phyloP scores from a whole-genome alignment of 2,797 vertebrate species.

The Argya squamiceps region DNA sequence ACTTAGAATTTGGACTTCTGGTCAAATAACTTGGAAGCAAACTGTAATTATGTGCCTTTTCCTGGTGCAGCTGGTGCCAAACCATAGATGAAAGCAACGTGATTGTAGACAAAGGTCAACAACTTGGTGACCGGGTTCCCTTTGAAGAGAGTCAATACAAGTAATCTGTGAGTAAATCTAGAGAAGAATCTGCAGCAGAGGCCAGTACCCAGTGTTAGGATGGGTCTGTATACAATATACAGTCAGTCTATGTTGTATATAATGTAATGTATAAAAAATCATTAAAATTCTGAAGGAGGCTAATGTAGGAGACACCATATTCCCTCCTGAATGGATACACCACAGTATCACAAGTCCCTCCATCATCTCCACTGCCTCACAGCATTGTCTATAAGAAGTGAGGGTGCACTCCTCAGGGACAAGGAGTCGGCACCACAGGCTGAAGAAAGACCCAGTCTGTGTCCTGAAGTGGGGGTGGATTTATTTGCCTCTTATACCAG shows the following conservation, averaged over 20 bases:
- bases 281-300: neutral
- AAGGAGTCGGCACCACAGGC: rapidly evolving
- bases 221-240: neutral
- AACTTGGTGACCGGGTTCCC: rapidly evolving
- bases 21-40: neutral
- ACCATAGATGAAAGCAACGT: neutral
- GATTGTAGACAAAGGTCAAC: neutral
- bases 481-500: neutral
- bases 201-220: neutral
- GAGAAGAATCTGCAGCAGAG: neutral
- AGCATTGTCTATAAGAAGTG: rapidly evolving
- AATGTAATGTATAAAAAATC: neutral
- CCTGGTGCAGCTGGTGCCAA: neutral
- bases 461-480: neutral
- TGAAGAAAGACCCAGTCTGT: neutral
- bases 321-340: neutral
- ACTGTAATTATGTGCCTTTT: neutral
- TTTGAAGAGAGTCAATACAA: neutral
- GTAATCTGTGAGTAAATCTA: neutral
- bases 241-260: neutral
- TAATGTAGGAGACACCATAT: neutral
- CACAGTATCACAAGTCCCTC: neutral
- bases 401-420: rapidly evolving
- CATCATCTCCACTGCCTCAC: neutral
- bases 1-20: neutral